Conservation (phyloP, 2,797 vertebrate species). For the Danio kyathit region DNA sequence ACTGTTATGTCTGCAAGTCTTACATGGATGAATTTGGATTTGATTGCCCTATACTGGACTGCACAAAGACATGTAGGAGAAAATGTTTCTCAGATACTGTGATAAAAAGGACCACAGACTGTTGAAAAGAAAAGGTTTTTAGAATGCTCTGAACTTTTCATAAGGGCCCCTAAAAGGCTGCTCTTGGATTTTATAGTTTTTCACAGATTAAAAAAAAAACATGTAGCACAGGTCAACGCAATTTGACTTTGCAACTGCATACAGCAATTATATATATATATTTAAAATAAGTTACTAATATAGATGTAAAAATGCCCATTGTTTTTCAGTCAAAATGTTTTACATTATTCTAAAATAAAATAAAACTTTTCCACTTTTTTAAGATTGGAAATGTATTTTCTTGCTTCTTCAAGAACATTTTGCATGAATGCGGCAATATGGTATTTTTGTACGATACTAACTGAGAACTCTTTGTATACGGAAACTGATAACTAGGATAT, state of each 20-base stretch:
- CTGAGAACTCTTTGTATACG: too few species aligned
- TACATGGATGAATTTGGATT: slow-evolving; percentile 55
- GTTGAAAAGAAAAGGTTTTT: background rate
- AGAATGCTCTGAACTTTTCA: slow-evolving; percentile 39
- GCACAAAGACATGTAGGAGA: slow-evolving; percentile 47
- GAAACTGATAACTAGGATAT: too few species aligned
- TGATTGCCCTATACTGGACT: slow-evolving; percentile 53
- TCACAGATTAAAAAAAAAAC: slow-evolving; percentile 50
- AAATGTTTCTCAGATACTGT: slow-evolving; percentile 32
- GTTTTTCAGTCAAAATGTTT: background rate
- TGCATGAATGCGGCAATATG: too few species aligned
- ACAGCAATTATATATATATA: slow-evolving; percentile 14
- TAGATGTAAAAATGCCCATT: background rate
- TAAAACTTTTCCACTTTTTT: background rate
- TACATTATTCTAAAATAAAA: background rate
- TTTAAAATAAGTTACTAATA: slow-evolving; percentile 4
- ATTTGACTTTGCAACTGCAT: background rate
- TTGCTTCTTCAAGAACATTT: background rate
- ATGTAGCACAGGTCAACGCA: slow-evolving; percentile 35
- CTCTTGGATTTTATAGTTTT: slow-evolving; percentile 51
- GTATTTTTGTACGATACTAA: too few species aligned
- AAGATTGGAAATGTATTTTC: background rate
- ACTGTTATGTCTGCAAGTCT: slow-evolving; percentile 44
- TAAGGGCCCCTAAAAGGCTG: slow-evolving; percentile 6
- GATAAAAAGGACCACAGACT: slow-evolving; percentile 42